These are phyloP conservation scores for Apodemia zela DNA, from an alignment of 2,888 invertebrate genomes.

Conservation along the genomic window DNA sequence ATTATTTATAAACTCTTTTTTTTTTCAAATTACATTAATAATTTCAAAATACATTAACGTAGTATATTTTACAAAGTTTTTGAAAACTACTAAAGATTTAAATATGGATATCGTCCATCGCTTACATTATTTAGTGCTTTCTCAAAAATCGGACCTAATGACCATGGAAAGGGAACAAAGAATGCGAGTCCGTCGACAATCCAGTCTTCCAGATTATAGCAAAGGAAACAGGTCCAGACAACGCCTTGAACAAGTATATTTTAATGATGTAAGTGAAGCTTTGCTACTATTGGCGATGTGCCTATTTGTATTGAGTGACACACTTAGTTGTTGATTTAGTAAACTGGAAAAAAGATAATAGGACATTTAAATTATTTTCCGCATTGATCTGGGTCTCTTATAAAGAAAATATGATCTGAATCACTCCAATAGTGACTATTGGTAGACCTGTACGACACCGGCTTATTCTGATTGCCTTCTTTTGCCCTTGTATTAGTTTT, in stretches of 20 bases:
- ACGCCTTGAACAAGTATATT: conserved; percentile 66
- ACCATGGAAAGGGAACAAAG: conserved; percentile 74
- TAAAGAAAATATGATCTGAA: too few relatives aligned
- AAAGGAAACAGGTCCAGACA: conserved; percentile 63
- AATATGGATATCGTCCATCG: conserved; percentile 74
- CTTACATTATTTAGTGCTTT: conserved; percentile 71
- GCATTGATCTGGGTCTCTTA: neutral
- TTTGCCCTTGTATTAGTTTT: too few relatives aligned
- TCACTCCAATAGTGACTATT: too few relatives aligned
- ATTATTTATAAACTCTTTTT: too few relatives aligned
- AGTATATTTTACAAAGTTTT: too few relatives aligned
- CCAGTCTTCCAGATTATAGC: conserved; percentile 73
- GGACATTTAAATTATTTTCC: neutral
- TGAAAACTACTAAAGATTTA: neutral
- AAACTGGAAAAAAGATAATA: neutral
- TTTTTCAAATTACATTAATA: too few relatives aligned
- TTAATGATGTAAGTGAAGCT: conserved; percentile 65
- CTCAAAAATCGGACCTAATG: conserved; percentile 75
- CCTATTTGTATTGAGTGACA: neutral
- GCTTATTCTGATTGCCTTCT: too few relatives aligned
- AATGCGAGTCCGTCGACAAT: conserved; percentile 68
- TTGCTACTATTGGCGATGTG: neutral
- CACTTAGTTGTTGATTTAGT: neutral
- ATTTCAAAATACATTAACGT: too few relatives aligned
- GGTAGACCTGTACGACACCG: too few relatives aligned